Evolutionary conservation across 2,888 invertebrate species (phyloP).

Genomic region (Philereme vetulata): DNA sequence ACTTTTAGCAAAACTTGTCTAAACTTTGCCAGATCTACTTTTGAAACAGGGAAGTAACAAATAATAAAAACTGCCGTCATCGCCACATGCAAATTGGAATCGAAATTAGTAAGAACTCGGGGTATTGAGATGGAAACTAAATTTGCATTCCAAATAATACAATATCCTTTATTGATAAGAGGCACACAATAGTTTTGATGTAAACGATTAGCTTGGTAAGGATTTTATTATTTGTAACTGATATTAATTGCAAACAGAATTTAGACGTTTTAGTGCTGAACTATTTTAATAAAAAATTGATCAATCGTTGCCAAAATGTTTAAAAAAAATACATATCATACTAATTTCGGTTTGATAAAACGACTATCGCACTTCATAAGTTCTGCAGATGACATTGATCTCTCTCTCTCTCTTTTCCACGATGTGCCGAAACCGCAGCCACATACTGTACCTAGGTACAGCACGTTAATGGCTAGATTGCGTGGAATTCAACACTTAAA

Average conservation of each 20-base stretch:
- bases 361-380: no score
- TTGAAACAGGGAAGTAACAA: constrained; percentile 56
- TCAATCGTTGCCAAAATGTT: no score
- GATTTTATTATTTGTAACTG: no score
- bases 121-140: constrained; percentile 49
- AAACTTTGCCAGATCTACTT: constrained; percentile 47
- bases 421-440: background rate
- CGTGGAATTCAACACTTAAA: constrained; percentile 3
- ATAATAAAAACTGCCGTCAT: constrained; percentile 70
- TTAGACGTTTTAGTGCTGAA: no score
- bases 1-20: background rate
- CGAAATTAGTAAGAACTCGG: constrained; percentile 63
- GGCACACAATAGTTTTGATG: background rate
- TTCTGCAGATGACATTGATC: background rate
- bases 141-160: constrained; percentile 47
- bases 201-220: no score
- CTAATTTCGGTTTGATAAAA: no score
- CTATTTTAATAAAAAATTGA: no score
- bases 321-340: no score
- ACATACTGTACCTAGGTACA: constrained; percentile 3
- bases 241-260: no score
- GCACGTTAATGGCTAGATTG: constrained; percentile 7
- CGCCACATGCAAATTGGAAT: constrained; percentile 70
- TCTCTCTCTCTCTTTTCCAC: no score
- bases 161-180: background rate